phyloP scores from a whole-genome alignment of 2,113 vertebrate species.

The Cyprinodon variegatus region DNA sequence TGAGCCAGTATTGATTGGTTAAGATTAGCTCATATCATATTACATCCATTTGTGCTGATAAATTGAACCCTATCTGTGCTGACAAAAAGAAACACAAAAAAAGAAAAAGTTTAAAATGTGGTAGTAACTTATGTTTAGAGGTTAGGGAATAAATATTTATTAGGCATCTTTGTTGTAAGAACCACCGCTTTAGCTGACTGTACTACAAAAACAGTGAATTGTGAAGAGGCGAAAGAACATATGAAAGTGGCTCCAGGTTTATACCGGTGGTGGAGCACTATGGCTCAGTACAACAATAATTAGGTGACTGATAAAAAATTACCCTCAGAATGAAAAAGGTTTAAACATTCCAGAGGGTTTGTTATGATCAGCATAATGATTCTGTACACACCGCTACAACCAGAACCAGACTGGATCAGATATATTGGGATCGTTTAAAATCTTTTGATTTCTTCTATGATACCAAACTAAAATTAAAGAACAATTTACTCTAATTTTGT shows the following conservation, averaged over 20 bases:
- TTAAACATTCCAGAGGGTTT: conserved; percentile 13
- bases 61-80: too few species aligned
- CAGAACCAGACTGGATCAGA: conserved; percentile 46
- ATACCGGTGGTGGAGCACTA: too few species aligned
- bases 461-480: conserved; percentile 42
- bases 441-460: conserved; percentile 23
- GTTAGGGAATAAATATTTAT: too few species aligned
- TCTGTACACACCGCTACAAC: conserved; percentile 22
- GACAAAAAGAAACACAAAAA: too few species aligned
- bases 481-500: conserved; percentile 27
- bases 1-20: too few species aligned
- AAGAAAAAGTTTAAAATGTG: too few species aligned
- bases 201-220: too few species aligned
- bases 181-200: neutral
- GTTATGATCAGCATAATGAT: conserved; percentile 30
- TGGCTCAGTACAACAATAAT: conserved; percentile 27
- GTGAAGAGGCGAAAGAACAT: neutral
- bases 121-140: too few species aligned
- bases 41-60: too few species aligned
- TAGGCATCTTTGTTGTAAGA: too few species aligned
- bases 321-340: conserved; percentile 21
- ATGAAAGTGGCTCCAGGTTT: neutral
- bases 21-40: too few species aligned
- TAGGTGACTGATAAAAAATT: conserved; percentile 35
- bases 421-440: conserved; percentile 38